phyloP scores from a whole-genome alignment of 1,140 invertebrate species.

The Drosophila nannoptera region DNA sequence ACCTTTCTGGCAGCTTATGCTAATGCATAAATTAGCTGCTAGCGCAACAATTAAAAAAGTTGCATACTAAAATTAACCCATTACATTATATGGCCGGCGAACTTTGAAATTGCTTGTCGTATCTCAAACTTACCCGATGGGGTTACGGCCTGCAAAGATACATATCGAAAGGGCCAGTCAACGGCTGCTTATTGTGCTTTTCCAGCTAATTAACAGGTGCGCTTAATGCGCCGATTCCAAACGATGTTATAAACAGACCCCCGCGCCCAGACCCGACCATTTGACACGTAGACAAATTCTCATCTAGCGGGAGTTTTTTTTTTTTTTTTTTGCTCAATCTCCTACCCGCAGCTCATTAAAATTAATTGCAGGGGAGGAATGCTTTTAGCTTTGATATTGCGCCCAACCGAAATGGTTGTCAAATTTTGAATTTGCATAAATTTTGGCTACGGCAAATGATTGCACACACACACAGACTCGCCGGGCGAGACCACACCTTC shows the following conservation, averaged over 20 bases:
- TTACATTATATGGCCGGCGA: constrained; percentile 54
- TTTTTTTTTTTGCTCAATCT: background rate
- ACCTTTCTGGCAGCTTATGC: constrained; percentile 28
- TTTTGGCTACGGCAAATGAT: too few species aligned
- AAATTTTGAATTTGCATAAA: too few species aligned
- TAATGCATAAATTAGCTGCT: constrained; percentile 60
- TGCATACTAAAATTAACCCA: constrained; percentile 56
- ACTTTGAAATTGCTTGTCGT: constrained; percentile 50
- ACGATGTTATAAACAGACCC: background rate
- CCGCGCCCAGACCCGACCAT: too few species aligned
- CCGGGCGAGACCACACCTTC: too few species aligned
- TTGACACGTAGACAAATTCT: background rate
- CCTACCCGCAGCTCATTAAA: too few species aligned
- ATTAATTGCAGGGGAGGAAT: too few species aligned
- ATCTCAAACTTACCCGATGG: constrained; percentile 12
- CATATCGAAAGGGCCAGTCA: constrained; percentile 8
- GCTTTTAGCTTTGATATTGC: too few species aligned
- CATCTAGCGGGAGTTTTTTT: background rate
- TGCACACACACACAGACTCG: too few species aligned
- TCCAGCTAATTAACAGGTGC: constrained; percentile 6
- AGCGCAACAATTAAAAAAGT: constrained; percentile 53
- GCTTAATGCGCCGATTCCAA: background rate
- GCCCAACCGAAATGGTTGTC: too few species aligned
- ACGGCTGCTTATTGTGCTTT: background rate
- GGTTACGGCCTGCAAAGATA: background rate